A percentile compares a stretch with the other conserved stretches of the same genome.
Evolutionary conservation across 2,888 invertebrate genomes (phyloP).

Genomic region (Vesta saturnalis): DNA sequence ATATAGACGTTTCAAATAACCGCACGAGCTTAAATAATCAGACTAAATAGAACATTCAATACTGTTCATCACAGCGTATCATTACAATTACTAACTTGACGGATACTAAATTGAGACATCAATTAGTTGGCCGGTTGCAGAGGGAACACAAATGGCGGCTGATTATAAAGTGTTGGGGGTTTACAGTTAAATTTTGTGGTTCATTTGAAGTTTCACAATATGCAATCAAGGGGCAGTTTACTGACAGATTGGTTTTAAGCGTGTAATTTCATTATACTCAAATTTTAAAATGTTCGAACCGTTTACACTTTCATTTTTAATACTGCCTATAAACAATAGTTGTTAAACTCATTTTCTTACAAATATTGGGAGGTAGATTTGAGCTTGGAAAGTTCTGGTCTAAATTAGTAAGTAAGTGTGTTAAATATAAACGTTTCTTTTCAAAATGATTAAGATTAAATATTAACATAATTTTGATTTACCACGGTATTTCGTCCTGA

Average conservation of each 20-base stretch:
- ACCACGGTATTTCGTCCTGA: too few relatives aligned
- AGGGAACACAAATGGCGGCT: conserved; percentile 47
- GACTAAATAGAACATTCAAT: conserved; percentile 42
- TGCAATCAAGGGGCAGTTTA: conserved; percentile 48
- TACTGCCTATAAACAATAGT: too few relatives aligned
- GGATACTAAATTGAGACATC: conserved; percentile 51
- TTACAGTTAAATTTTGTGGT: conserved; percentile 50
- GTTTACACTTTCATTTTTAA: conserved; percentile 11
- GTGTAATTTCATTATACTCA: conserved; percentile 46
- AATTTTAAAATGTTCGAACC: conserved; percentile 25
- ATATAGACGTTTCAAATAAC: too few relatives aligned
- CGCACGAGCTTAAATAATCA: conserved; percentile 20
- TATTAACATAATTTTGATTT: too few relatives aligned
- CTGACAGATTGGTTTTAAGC: conserved; percentile 44
- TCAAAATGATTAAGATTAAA: too few relatives aligned
- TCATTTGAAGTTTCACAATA: conserved; percentile 51
- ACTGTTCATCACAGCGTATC: conserved; percentile 49
- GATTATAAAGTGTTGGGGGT: conserved; percentile 49
- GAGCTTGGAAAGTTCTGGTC: too few relatives aligned
- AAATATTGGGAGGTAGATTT: too few relatives aligned
- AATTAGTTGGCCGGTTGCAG: conserved; percentile 44
- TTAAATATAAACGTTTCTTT: too few relatives aligned
- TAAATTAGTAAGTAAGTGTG: too few relatives aligned
- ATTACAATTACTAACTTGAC: conserved; percentile 51
- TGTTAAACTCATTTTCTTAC: too few relatives aligned